Conservation (phyloP, 2,888 invertebrate genomes). For the Macaria liturata region DNA sequence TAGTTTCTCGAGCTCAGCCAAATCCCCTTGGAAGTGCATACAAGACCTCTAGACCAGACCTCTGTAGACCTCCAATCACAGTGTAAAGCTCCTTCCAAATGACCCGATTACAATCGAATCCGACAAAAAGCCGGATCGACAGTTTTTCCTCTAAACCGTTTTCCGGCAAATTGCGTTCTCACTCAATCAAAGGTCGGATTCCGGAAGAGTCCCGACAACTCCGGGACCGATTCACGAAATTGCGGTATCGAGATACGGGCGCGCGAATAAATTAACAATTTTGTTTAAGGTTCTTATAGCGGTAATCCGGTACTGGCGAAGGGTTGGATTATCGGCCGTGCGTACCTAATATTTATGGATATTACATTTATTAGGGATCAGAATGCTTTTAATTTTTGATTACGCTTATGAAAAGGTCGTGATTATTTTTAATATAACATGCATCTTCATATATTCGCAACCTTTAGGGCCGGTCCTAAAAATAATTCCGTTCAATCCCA, state of each 20-base stretch:
- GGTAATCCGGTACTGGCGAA: slow-evolving; percentile 3
- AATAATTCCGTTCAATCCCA: no score
- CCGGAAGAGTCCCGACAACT: slow-evolving; percentile 9
- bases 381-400: no score
- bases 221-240: slow-evolving; percentile 11
- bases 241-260: slow-evolving; percentile 14
- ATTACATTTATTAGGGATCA: no score
- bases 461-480: no score
- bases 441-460: no score
- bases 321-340: background rate
- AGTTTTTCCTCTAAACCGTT: slow-evolving; percentile 24
- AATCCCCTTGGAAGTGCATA: no score
- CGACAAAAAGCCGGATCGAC: slow-evolving; percentile 19
- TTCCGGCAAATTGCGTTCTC: slow-evolving; percentile 22
- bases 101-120: slow-evolving; percentile 22
- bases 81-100: slow-evolving; percentile 8
- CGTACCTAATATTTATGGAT: no score
- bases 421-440: no score
- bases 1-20: no score
- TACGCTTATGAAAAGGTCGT: no score
- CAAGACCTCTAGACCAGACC: background rate
- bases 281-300: slow-evolving; percentile 8
- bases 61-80: slow-evolving; percentile 15
- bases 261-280: slow-evolving; percentile 13
- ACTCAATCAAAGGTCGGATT: slow-evolving; percentile 21